Evolutionary conservation across 2,888 invertebrate genomes (phyloP), one percentile per base, ranked within the genome.

Genomic region (Biston betularia): DNA sequence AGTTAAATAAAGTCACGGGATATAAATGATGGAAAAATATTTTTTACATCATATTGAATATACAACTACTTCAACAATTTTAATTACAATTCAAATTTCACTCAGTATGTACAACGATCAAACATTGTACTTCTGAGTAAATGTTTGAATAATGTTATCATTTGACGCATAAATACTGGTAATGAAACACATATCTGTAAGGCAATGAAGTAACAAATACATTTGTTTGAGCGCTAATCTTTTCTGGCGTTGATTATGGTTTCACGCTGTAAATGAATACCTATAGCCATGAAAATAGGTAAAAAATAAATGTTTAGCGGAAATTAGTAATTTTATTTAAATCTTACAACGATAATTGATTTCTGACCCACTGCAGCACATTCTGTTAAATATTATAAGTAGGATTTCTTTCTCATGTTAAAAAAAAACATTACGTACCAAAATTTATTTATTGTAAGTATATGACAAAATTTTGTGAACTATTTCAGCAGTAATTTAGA

Each of bases 191-290:
- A 65, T 73, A 72, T 53, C 57, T 55, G 60, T 62, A 69, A 69
- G 57, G 65, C 59, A 67, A 55, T 70, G 48, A 74, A 75, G 71
- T 70, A 68, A 64, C 57, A 77, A 84, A 83, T 84, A 84, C 71
- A 72, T 66, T 63, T 49, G 49, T 49, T 33, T 49, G 12, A 49
- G 12, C 12, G 12, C 50, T 50, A 50, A 50, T 48, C 48, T 48
- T 11, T 48, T 48, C 48, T 34, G 8, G 50, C 34, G 34, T 5
- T 50, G 50, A n/a, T 48, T 24, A 3, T 1, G 2, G 14, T 8
- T 35, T n/a, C 50, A 50, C 49, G 24, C 12, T 24, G 24, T 24
- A 24, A 24, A 24, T 1, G 24, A 24, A 24, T 24, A 24, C 24
- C 24, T 24, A 24, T 24, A 24, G 24, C 24, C 24, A 24, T 12